Evolutionary conservation across 1,140 invertebrate genomes (phyloP).

Genomic region (Diorhabda sublineata): DNA sequence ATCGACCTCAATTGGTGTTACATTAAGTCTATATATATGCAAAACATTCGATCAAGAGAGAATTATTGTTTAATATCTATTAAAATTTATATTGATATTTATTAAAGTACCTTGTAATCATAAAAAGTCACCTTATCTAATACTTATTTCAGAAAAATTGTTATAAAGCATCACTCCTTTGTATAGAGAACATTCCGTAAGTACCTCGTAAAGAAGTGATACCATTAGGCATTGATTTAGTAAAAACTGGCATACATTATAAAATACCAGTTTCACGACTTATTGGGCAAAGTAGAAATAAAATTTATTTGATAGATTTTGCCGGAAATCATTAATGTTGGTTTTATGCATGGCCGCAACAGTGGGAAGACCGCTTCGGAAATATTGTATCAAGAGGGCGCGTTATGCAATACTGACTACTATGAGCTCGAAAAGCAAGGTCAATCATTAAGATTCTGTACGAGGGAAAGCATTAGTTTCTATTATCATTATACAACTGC

Average conservation of each 20-base stretch:
- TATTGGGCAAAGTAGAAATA: conserved; percentile 19
- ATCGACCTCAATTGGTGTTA: too few relatives aligned
- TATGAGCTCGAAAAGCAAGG: conserved; percentile 30
- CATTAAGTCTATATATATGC: too few relatives aligned
- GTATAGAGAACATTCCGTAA: background rate
- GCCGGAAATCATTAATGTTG: conserved; percentile 29
- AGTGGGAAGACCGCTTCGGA: conserved; percentile 14
- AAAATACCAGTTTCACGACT: conserved; percentile 21
- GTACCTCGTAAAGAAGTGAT: background rate
- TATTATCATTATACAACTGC: too few relatives aligned
- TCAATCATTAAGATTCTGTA: conserved; percentile 14
- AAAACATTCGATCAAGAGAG: too few relatives aligned
- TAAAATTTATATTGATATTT: too few relatives aligned
- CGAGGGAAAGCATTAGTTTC: background rate
- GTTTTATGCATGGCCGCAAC: conserved; percentile 28
- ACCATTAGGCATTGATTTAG: background rate
- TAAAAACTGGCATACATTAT: background rate
- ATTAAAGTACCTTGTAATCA: too few relatives aligned
- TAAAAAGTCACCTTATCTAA: too few relatives aligned
- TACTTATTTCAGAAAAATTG: too few relatives aligned
- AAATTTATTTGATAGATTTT: conserved; percentile 21
- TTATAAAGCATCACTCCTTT: too few relatives aligned
- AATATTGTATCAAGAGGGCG: conserved; percentile 25
- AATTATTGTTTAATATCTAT: too few relatives aligned
- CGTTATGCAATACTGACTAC: conserved; percentile 29